Conservation (phyloP, 2,113 vertebrate species). For the Coptodon bakossiorum region DNA sequence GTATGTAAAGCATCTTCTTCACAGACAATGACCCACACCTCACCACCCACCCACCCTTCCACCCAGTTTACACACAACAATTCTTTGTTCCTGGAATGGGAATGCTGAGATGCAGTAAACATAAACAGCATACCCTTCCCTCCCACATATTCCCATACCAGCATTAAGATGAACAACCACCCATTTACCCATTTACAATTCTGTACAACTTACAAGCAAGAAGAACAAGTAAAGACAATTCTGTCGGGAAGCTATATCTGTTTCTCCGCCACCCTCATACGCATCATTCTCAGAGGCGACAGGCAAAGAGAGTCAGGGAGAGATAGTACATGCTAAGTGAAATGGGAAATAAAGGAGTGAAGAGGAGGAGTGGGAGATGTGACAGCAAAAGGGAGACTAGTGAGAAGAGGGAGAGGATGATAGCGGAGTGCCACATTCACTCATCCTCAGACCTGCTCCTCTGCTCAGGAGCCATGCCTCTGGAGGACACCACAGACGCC, state of each 20-base stretch:
- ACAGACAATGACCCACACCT: not conserved
- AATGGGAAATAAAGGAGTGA: slow-evolving; percentile 45
- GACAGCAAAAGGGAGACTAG: slow-evolving; percentile 20
- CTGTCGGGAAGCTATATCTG: slow-evolving; percentile 9
- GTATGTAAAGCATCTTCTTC: not conserved
- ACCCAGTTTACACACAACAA: not conserved
- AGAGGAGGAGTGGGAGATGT: slow-evolving; percentile 15
- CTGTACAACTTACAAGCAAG: not conserved
- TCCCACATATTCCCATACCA: not conserved
- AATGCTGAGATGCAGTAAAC: slow-evolving; percentile 22
- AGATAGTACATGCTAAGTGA: slow-evolving; percentile 44
- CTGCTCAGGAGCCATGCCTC: slow-evolving; percentile 16
- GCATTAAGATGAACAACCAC: not conserved
- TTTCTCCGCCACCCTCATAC: not conserved
- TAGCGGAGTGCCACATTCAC: slow-evolving; percentile 43
- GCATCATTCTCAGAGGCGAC: slow-evolving; percentile 41
- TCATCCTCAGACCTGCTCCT: slow-evolving; percentile 42
- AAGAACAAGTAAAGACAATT: slow-evolving; percentile 14
- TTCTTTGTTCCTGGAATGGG: slow-evolving; percentile 12
- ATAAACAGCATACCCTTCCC: slow-evolving; percentile 13
- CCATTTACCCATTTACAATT: slow-evolving; percentile 11
- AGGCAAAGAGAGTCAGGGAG: slow-evolving; percentile 15
- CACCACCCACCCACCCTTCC: not conserved
- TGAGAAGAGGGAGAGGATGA: slow-evolving; percentile 12
- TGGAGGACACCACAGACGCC: slow-evolving; percentile 15